These are phyloP conservation scores for Gryon sp. DNA, from an alignment of 1,140 invertebrate species.

Conservation along the genomic window DNA sequence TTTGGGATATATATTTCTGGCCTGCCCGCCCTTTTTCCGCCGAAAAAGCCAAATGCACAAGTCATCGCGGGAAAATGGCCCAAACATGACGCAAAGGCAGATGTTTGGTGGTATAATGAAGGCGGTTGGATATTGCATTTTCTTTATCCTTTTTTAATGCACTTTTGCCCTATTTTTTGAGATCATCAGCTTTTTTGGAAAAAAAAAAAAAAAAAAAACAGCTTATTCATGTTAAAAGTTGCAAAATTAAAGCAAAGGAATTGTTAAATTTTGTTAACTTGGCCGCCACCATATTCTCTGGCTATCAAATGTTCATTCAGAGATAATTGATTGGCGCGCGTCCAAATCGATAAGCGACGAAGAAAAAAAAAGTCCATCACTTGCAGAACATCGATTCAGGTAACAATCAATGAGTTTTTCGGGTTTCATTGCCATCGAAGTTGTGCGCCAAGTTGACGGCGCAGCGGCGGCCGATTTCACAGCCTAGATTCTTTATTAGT, in stretches of 20 bases:
- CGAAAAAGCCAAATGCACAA: constrained; percentile 59
- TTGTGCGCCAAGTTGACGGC: constrained; percentile 32
- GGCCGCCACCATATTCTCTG: too few relatives aligned
- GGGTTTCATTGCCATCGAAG: constrained; percentile 53
- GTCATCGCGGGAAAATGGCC: constrained; percentile 38
- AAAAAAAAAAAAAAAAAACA: too few relatives aligned
- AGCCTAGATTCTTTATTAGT: constrained; percentile 64
- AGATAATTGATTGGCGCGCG: constrained; percentile 38
- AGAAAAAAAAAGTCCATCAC: constrained; percentile 50
- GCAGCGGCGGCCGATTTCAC: constrained; percentile 4
- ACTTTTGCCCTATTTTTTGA: too few relatives aligned
- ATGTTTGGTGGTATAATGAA: too few relatives aligned
- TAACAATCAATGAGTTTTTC: constrained; percentile 16
- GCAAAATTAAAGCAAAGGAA: too few relatives aligned
- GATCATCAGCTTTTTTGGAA: too few relatives aligned
- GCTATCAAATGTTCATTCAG: constrained; percentile 45
- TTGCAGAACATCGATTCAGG: constrained; percentile 40
- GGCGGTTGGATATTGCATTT: too few relatives aligned
- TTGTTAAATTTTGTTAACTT: too few relatives aligned
- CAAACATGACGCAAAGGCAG: too few relatives aligned
- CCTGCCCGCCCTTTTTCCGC: constrained; percentile 67
- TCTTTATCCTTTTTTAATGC: too few relatives aligned
- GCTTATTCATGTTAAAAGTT: too few relatives aligned
- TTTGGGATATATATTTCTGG: constrained; percentile 74
- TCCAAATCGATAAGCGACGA: constrained; percentile 39